These are phyloP conservation scores for Heterodera carotae DNA, from an alignment of 1,140 invertebrate genomes.

Conservation along the genomic window DNA sequence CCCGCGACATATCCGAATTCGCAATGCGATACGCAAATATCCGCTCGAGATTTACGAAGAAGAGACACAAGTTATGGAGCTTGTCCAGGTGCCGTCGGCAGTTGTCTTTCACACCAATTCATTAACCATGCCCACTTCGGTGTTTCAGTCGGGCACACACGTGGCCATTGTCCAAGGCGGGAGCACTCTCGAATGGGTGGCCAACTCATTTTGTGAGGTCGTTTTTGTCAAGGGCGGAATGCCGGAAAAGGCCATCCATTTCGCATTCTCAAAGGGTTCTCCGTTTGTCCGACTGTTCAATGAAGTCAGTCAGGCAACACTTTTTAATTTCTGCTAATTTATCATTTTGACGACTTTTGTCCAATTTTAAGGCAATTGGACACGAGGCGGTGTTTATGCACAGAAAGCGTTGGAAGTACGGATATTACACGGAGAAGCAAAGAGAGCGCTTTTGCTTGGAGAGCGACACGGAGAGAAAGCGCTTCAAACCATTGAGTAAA, in stretches of 20 bases:
- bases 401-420: conserved; percentile 15
- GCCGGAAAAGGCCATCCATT: conserved; percentile 14
- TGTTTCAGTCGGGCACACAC: not conserved
- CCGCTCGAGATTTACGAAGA: not conserved
- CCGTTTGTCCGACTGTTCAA: not conserved
- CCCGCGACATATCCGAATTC: not conserved
- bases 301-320: not conserved
- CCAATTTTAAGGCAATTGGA: conserved; percentile 2
- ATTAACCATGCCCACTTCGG: not conserved
- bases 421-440: not conserved
- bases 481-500: not conserved
- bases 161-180: conserved; percentile 3
- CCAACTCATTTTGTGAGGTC: conserved; percentile 3
- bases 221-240: not conserved
- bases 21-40: conserved; percentile 8
- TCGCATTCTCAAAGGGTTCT: not conserved
- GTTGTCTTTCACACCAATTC: not conserved
- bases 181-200: conserved; percentile 3
- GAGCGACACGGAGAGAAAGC: not conserved
- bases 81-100: not conserved
- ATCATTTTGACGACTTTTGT: not conserved
- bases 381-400: conserved; percentile 15
- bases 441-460: conserved; percentile 8
- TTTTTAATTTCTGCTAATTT: not conserved
- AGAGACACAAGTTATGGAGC: not conserved